Conservation (phyloP, 2,113 vertebrate genomes). For the Edolisoma coerulescens region DNA sequence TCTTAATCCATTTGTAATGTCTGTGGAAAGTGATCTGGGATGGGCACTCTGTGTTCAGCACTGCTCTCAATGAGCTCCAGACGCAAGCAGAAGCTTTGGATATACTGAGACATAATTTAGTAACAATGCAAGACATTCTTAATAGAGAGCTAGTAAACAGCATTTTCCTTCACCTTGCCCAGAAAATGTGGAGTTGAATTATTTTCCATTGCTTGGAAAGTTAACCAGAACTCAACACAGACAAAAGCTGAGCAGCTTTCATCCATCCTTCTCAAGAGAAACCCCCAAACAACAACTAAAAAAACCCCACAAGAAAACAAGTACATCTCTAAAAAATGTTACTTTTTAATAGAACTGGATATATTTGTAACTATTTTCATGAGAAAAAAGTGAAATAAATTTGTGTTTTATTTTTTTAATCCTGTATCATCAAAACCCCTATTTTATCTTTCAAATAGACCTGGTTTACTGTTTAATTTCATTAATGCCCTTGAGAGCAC, state of each 20-base stretch:
- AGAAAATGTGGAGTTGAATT: background rate
- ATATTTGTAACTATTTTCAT: background rate
- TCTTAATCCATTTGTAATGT: background rate
- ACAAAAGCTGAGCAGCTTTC: background rate
- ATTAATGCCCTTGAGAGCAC: background rate
- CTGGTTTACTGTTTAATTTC: background rate
- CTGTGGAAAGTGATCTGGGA: background rate
- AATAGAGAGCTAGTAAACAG: background rate
- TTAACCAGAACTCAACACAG: background rate
- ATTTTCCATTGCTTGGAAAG: background rate
- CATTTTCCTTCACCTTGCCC: background rate
- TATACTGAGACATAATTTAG: background rate
- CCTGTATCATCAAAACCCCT: accelerated
- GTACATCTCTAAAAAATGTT: background rate
- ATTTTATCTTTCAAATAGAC: background rate
- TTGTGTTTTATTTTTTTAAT: background rate
- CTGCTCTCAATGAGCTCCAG: background rate
- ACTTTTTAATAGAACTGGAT: background rate
- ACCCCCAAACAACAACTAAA: background rate
- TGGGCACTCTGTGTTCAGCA: background rate
- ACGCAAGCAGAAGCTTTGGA: background rate
- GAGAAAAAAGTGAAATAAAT: background rate
- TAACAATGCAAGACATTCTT: background rate
- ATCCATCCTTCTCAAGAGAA: background rate
- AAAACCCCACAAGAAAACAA: background rate